Percentiles rank a stretch among this genome's conserved stretches.
Conservation (phyloP, 2,888 invertebrate species). For the Xylota segnis region DNA sequence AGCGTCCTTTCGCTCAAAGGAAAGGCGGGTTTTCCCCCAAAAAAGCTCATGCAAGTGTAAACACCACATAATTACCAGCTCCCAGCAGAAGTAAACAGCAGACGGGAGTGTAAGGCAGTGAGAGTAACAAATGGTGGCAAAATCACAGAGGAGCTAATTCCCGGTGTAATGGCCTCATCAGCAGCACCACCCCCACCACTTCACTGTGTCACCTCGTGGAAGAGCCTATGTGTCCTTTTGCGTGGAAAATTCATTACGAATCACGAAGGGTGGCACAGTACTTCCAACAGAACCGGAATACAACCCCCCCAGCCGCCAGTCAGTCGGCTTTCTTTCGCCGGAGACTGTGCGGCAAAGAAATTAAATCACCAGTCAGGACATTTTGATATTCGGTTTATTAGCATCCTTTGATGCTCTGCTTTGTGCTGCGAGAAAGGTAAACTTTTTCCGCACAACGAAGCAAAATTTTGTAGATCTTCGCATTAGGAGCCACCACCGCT, state of each 20-base stretch:
- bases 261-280: background rate
- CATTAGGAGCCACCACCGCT: background rate
- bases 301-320: background rate
- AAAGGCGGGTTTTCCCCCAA: background rate
- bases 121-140: constrained; percentile 23
- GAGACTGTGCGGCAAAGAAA: background rate
- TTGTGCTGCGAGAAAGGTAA: constrained; percentile 3
- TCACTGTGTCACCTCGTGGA: background rate
- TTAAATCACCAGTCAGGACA: constrained; percentile 22
- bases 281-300: background rate
- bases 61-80: constrained; percentile 31
- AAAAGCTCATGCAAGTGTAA: constrained; percentile 29
- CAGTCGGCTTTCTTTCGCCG: background rate
- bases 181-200: background rate
- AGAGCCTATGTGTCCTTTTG: constrained; percentile 15
- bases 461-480: constrained; percentile 9
- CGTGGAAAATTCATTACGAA: constrained; percentile 17
- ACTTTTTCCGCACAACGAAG: constrained; percentile 6
- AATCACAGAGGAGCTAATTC: constrained; percentile 35
- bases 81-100: constrained; percentile 1
- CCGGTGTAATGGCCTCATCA: constrained; percentile 34
- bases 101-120: background rate
- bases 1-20: background rate
- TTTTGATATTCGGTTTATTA: constrained; percentile 11
- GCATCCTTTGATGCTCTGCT: constrained; percentile 16